Percentiles rank a stretch among this genome's conserved stretches.
Evolutionary conservation across 2,113 vertebrate genomes (phyloP).

Genomic region (Trematomus loennbergii): DNA sequence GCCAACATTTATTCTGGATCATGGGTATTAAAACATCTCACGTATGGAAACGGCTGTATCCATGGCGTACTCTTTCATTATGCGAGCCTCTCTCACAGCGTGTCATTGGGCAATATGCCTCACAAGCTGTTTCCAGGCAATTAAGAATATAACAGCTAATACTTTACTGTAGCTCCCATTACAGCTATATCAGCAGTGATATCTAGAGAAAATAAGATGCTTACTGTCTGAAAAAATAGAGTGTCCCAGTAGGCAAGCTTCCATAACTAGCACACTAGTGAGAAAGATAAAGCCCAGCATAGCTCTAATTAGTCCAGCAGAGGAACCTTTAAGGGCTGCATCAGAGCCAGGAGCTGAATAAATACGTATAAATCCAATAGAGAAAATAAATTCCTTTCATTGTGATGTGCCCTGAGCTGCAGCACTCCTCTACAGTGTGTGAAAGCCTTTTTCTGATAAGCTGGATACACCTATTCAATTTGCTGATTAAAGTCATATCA

Average conservation of each 20-base stretch:
- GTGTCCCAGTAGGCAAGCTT: conserved; percentile 69
- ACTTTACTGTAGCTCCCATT: conserved; percentile 58
- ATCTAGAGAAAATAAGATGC: conserved; percentile 73
- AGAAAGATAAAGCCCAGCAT: conserved; percentile 62
- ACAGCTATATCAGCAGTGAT: conserved; percentile 65
- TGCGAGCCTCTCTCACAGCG: conserved; percentile 28
- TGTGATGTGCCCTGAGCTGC: conserved; percentile 56
- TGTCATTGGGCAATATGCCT: conserved; percentile 55
- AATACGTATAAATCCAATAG: conserved; percentile 66
- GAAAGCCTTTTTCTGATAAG: conserved; percentile 64
- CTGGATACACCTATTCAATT: conserved; percentile 71
- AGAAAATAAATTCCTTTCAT: conserved; percentile 55
- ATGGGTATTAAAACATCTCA: background rate
- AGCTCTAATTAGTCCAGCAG: conserved; percentile 72
- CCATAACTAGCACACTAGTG: conserved; percentile 66
- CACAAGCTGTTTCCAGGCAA: conserved; percentile 66
- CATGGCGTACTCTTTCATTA: conserved; percentile 3
- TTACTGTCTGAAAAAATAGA: conserved; percentile 70
- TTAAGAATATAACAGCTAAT: conserved; percentile 66
- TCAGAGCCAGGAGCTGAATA: conserved; percentile 65
- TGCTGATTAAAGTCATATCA: conserved; percentile 76
- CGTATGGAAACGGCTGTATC: background rate
- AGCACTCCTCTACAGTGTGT: conserved; percentile 41
- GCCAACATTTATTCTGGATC: too few relatives aligned
- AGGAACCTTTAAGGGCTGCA: conserved; percentile 64